A percentile compares a stretch with the other conserved stretches of the same genome.
Evolutionary conservation across 2,797 vertebrate species (phyloP).

Genomic region (Sus cebifrons): DNA sequence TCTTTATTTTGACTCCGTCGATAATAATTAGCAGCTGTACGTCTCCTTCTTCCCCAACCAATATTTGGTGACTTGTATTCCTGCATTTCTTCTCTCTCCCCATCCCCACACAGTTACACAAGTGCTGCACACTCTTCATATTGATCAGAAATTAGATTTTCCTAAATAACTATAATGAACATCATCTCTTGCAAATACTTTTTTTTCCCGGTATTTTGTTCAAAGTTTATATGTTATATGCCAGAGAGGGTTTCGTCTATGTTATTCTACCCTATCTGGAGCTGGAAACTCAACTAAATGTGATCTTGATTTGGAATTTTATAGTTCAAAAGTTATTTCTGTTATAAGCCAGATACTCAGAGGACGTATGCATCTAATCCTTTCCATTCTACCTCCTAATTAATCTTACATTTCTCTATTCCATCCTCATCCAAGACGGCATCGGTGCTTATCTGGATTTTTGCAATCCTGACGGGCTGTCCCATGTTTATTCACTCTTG

Average conservation of each 20-base stretch:
- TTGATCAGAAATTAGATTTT: neutral
- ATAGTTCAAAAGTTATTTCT: neutral
- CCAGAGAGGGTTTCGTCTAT: neutral
- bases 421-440: neutral
- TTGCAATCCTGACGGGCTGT: neutral
- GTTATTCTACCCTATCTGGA: neutral
- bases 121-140: neutral
- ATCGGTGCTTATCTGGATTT: neutral
- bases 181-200: neutral
- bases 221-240: neutral
- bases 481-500: neutral
- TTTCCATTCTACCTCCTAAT: neutral
- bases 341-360: neutral
- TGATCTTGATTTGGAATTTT: neutral
- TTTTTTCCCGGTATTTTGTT: neutral
- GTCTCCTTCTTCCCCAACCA: too few relatives aligned
- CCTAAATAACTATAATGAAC: neutral
- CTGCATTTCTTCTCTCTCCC: neutral
- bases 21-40: too few relatives aligned
- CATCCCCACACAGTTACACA: too few relatives aligned
- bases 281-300: constrained; percentile 31
- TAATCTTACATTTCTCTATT: neutral
- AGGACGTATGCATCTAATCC: too few relatives aligned
- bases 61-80: neutral
- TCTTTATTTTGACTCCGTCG: too few relatives aligned